Evolutionary conservation across 2,888 invertebrate species (phyloP), one percentile per base, ranked within the genome.

Genomic region (Teinopalpus imperialis): DNA sequence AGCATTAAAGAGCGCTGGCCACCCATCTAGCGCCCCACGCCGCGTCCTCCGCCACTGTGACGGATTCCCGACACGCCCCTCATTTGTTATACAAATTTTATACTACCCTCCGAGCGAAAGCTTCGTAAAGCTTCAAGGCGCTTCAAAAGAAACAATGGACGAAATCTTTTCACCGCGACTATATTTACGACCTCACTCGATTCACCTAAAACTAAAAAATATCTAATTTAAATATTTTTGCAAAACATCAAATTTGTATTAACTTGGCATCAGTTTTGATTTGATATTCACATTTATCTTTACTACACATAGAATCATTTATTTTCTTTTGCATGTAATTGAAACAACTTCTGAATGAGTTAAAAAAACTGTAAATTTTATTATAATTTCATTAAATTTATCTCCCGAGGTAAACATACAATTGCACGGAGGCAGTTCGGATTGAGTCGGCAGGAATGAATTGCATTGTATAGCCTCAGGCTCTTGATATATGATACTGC

Each of bases 81-180:
- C 86, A 87, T 87, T 85, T 87, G 83, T 87, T 88, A 88, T 87
- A 88, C 87, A 88, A 87, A 87, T 87, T 87, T 87, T 83, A 87
- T 83, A 85, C 86, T 85, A 85, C 83, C 87, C 87, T 87, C 72
- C 77, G 69, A 87, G 85, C 85, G 65, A 81, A 80, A 75, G 57
- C 60, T 52, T 57, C 62, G 60, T 59, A 62, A 64, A 59, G 60
- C 59, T 60, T 67, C 67, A 53, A 68, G 70, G 56, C 59, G 47
- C 53, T 56, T 59, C 60, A 62, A 66, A 68, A 69, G 69, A 66
- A 77, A 79, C 76, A 75, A 78, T 75, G 69, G 66, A 61, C 56
- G 51, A 49, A 47, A 48, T 30, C 16, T 32, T 43, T 44, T 47
- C 47, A 37, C 32, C 43, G 46, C 42, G 36, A 44, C 42, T 23